These are phyloP conservation scores for Melanogrammus aeglefinus DNA, from an alignment of 2,797 vertebrate genomes.

Conservation along the genomic window DNA sequence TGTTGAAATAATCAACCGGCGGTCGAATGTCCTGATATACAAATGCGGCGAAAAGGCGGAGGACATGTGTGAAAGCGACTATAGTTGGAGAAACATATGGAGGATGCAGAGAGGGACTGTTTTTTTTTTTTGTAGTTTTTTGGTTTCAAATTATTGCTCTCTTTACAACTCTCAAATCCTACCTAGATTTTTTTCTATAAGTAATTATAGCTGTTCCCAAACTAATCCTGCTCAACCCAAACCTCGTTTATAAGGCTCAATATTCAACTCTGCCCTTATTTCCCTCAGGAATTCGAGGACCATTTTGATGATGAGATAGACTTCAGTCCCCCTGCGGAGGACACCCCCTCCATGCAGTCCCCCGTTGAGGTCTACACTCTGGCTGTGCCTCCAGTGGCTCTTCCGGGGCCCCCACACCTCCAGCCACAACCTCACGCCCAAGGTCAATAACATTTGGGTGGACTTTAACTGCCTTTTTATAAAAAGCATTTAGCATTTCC, in stretches of 20 bases:
- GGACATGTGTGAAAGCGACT: too few relatives aligned
- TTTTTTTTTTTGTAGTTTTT: background rate
- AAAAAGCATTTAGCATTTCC: background rate
- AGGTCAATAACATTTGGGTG: conserved; percentile 51
- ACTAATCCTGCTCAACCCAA: too few relatives aligned
- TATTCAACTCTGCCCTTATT: background rate
- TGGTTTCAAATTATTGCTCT: too few relatives aligned
- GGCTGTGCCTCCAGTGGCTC: conserved; percentile 83
- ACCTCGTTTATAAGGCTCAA: conserved; percentile 2
- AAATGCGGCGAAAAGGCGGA: too few relatives aligned
- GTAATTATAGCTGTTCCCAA: background rate
- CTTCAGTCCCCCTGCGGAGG: conserved; percentile 96
- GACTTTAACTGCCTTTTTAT: background rate
- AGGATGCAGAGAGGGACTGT: too few relatives aligned
- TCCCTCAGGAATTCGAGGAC: conserved; percentile 93
- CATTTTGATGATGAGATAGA: conserved; percentile 97
- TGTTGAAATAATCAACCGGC: too few relatives aligned
- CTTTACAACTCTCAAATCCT: too few relatives aligned
- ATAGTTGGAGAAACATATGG: too few relatives aligned
- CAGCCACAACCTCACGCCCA: conserved; percentile 73
- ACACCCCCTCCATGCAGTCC: conserved; percentile 93
- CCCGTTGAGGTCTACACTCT: conserved; percentile 97
- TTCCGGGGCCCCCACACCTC: conserved; percentile 87
- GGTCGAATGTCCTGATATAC: too few relatives aligned
- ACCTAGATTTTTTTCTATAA: background rate